Percentiles rank a stretch among this genome's conserved stretches.
Conservation (phyloP, 2,888 invertebrate species). For the Sphinx pinastri region DNA sequence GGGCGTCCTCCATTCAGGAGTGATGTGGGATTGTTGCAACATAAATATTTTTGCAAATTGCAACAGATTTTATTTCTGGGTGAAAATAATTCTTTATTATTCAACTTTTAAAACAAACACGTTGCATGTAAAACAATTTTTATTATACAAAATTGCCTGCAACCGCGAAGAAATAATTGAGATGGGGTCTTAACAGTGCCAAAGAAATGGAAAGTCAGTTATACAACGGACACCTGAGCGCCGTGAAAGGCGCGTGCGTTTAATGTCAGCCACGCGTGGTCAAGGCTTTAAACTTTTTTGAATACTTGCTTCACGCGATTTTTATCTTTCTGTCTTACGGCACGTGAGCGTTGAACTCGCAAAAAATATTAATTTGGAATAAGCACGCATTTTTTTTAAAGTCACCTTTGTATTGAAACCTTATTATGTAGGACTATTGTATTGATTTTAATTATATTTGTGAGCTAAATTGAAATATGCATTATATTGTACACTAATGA, state of each 20-base stretch:
- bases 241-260: slow-evolving; percentile 76
- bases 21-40: background rate
- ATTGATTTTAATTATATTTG: background rate
- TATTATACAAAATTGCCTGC: background rate
- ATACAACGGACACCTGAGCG: slow-evolving; percentile 79
- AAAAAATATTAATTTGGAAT: slow-evolving; percentile 3
- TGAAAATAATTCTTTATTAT: background rate
- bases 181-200: slow-evolving; percentile 46
- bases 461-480: background rate
- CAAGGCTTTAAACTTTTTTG: slow-evolving; percentile 74
- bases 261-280: slow-evolving; percentile 81
- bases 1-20: background rate
- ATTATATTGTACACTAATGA: no score
- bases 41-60: background rate
- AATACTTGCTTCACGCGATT: slow-evolving; percentile 68
- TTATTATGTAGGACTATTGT: background rate
- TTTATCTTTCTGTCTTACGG: slow-evolving; percentile 55
- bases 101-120: background rate
- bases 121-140: no score
- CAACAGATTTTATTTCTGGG: no score
- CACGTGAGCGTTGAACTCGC: slow-evolving; percentile 41
- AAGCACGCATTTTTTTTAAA: background rate
- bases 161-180: slow-evolving; percentile 36
- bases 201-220: slow-evolving; percentile 82
- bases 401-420: background rate